phyloP scores from a whole-genome alignment of 2,888 invertebrate species.

The Tanypteryx hageni region DNA sequence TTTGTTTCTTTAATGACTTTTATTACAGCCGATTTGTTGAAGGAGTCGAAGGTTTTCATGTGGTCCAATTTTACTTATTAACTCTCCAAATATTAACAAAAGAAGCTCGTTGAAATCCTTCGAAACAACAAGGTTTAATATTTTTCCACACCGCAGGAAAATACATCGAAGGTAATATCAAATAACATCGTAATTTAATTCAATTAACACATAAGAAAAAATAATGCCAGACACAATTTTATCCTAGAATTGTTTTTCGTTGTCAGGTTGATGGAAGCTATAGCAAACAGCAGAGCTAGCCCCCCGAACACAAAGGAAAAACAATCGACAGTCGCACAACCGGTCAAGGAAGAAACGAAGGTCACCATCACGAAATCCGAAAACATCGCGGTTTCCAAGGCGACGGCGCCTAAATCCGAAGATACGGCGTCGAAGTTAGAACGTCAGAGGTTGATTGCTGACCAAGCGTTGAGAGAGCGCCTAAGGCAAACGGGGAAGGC shows the following conservation, averaged over 20 bases:
- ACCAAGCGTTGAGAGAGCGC: constrained; percentile 37
- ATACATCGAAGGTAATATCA: neutral
- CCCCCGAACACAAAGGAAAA: constrained; percentile 1
- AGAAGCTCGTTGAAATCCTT: neutral
- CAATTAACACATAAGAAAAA: neutral
- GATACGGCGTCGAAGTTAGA: constrained; percentile 6
- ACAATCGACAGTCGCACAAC: neutral
- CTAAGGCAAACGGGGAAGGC: neutral
- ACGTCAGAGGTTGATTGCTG: constrained; percentile 1
- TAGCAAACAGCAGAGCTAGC: neutral
- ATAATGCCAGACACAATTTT: neutral
- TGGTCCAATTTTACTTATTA: too few relatives aligned
- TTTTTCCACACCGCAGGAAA: neutral
- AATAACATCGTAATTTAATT: neutral
- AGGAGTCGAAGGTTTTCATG: too few relatives aligned
- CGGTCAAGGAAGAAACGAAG: neutral
- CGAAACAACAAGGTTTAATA: neutral
- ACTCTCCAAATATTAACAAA: too few relatives aligned
- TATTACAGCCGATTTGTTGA: too few relatives aligned
- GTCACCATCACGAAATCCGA: constrained; percentile 25
- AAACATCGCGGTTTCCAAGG: neutral
- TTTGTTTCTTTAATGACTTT: too few relatives aligned
- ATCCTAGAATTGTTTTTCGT: neutral
- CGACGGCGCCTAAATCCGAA: constrained; percentile 13
- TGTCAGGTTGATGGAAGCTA: constrained; percentile 45